Conservation (phyloP, 2,888 invertebrate genomes). For the Mythimna lalbum region DNA sequence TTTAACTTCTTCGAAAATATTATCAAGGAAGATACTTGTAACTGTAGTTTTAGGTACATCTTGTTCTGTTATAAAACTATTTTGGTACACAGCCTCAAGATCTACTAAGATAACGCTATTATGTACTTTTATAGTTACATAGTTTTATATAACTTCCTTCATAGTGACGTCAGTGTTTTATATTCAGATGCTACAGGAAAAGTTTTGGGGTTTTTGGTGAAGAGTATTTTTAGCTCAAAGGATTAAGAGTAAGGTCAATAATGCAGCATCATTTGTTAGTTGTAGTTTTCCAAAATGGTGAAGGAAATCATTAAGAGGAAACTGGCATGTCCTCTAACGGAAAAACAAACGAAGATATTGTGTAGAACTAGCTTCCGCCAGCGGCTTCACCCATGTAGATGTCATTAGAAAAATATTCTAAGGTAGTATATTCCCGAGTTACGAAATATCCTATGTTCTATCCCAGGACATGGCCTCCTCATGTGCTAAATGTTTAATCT, state of each 20-base stretch:
- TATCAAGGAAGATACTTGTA: conserved; percentile 1
- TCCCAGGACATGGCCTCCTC: too few relatives aligned
- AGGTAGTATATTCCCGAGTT: too few relatives aligned
- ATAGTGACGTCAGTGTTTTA: neutral
- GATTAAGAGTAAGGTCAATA: neutral
- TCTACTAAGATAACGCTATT: conserved; percentile 24
- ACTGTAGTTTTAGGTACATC: neutral
- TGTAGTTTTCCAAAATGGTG: neutral
- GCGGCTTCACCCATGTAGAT: too few relatives aligned
- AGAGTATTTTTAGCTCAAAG: neutral
- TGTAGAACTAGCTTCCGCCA: neutral
- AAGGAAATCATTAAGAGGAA: neutral
- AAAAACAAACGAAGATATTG: neutral
- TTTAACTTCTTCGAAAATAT: conserved; percentile 1
- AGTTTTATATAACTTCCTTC: conserved; percentile 42
- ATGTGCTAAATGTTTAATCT: too few relatives aligned
- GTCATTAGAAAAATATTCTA: too few relatives aligned
- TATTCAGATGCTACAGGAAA: neutral
- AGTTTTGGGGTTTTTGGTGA: neutral
- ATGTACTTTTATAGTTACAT: conserved; percentile 27
- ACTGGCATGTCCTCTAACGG: neutral
- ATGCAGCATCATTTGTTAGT: neutral
- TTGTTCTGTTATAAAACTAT: neutral
- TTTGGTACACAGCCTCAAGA: neutral
- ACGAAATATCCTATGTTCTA: too few relatives aligned